These are phyloP conservation scores for Cardiocondyla obscurior DNA, from an alignment of 1,140 invertebrate genomes.

Conservation along the genomic window DNA sequence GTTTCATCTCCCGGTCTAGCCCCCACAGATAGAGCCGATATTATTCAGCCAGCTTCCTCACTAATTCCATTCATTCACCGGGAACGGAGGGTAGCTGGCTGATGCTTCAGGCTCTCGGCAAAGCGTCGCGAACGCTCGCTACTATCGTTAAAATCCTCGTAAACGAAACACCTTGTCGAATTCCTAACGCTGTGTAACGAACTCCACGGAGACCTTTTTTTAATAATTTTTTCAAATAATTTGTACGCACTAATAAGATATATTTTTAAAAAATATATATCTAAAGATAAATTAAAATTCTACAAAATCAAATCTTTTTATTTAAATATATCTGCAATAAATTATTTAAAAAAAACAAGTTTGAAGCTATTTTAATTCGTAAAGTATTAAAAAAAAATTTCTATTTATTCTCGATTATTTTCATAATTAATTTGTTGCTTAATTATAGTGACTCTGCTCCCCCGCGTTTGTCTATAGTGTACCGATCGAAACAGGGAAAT, in stretches of 20 bases:
- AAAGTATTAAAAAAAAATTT: neutral
- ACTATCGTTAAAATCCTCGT: conserved; percentile 42
- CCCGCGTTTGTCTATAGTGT: neutral
- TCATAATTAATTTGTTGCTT: neutral
- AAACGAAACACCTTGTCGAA: neutral
- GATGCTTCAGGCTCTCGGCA: conserved; percentile 49
- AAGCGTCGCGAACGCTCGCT: conserved; percentile 37
- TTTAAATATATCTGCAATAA: neutral
- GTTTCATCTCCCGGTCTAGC: conserved; percentile 81
- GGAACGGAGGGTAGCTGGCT: conserved; percentile 58
- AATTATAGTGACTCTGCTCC: neutral
- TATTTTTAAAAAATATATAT: neutral
- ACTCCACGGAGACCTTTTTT: neutral
- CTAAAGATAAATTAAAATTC: neutral
- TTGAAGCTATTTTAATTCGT: neutral
- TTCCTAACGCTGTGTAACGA: neutral
- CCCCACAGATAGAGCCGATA: conserved; percentile 83
- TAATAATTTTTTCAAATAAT: neutral
- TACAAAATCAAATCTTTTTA: neutral
- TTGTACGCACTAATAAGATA: neutral
- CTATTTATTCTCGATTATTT: neutral
- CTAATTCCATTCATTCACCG: conserved; percentile 84
- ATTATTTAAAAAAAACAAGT: neutral
- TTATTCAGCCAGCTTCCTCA: conserved; percentile 84
- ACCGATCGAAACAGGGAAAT: too few species aligned